phyloP scores from a whole-genome alignment of 2,113 vertebrate species.

The Canis aureus region DNA sequence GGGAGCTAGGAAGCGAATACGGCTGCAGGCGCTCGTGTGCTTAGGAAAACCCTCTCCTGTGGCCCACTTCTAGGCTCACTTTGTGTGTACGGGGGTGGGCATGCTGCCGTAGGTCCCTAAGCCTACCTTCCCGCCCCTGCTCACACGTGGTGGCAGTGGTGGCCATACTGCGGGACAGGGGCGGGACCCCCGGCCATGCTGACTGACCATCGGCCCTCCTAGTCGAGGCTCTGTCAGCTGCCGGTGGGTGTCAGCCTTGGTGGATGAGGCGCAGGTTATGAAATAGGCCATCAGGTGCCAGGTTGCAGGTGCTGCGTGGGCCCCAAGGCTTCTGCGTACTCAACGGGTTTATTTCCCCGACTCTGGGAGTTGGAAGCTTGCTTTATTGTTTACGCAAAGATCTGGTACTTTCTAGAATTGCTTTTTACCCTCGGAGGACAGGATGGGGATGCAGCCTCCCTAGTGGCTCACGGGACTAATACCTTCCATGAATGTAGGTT shows the following conservation, averaged over 20 bases:
- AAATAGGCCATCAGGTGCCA: neutral
- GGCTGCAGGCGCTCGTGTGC: neutral
- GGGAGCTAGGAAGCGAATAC: neutral
- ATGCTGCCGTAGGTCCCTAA: neutral
- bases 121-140: no score
- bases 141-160: neutral
- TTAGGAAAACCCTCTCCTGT: neutral
- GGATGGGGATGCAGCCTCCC: neutral
- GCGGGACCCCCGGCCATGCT: neutral
- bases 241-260: neutral
- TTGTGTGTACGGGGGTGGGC: neutral
- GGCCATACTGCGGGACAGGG: neutral
- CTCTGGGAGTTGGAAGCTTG: neutral
- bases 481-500: neutral
- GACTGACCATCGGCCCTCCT: neutral
- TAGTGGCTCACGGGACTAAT: neutral
- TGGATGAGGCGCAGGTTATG: neutral
- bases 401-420: neutral
- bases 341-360: neutral
- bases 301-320: neutral
- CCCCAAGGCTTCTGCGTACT: neutral
- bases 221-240: neutral
- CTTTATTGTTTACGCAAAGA: neutral
- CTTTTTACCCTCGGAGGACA: neutral
- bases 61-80: neutral